A percentile compares a stretch with the other conserved stretches of the same genome.
These are phyloP conservation scores for Armadillidium nasatum DNA, from an alignment of 1,140 invertebrate species.

Conservation along the genomic window DNA sequence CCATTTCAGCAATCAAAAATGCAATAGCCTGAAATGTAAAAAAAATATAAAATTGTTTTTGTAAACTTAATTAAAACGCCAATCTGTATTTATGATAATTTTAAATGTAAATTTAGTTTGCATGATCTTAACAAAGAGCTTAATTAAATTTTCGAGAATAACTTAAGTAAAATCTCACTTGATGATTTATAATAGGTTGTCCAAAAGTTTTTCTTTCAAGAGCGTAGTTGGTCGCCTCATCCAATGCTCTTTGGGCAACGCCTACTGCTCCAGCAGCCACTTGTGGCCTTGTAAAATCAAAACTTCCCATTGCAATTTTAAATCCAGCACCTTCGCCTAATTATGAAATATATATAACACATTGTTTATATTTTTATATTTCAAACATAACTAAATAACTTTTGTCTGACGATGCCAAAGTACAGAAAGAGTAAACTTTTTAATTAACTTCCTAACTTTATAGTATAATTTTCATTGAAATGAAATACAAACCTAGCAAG, in stretches of 20 bases:
- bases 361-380: too few relatives aligned
- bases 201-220: constrained; percentile 93
- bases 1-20: constrained; percentile 95
- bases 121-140: neutral
- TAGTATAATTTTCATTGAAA: too few relatives aligned
- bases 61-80: neutral
- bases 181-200: constrained; percentile 74
- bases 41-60: too few relatives aligned
- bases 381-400: neutral
- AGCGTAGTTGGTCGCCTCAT: constrained; percentile 91
- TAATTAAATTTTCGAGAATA: too few relatives aligned
- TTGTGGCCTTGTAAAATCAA: constrained; percentile 86
- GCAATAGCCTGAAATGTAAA: constrained; percentile 63
- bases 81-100: neutral
- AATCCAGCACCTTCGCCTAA: constrained; percentile 73
- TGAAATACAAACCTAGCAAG: constrained; percentile 57
- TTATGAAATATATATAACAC: too few relatives aligned
- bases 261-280: constrained; percentile 88
- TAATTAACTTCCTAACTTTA: too few relatives aligned
- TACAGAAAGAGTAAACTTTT: too few relatives aligned
- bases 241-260: constrained; percentile 78
- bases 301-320: constrained; percentile 94
- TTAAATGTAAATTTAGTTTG: neutral
- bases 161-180: constrained; percentile 45
- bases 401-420: too few relatives aligned